Conservation (phyloP, 2,888 invertebrate genomes). For the Heterodera filipjevi region DNA sequence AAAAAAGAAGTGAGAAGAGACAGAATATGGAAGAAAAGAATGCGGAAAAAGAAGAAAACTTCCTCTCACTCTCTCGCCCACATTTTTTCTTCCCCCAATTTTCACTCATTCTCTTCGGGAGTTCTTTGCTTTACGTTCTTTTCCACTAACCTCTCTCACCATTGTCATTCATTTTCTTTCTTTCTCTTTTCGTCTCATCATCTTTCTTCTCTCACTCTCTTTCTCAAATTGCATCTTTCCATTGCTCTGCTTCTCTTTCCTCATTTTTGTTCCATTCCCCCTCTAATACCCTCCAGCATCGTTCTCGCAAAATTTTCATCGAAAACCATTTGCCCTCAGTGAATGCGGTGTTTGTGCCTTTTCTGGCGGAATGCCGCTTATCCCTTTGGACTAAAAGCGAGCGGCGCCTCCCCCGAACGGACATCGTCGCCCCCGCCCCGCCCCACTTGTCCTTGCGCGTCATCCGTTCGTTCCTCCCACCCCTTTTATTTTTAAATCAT, state of each 20-base stretch:
- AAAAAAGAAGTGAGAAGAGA: too few relatives aligned
- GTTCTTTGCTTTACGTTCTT: too few relatives aligned
- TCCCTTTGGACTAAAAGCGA: background rate
- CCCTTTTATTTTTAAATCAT: background rate
- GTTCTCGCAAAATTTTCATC: background rate
- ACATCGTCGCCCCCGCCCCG: background rate
- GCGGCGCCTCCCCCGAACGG: background rate
- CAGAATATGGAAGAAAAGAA: too few relatives aligned
- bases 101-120: background rate
- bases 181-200: background rate
- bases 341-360: background rate
- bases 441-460: background rate
- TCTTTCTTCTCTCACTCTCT: too few relatives aligned
- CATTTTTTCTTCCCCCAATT: background rate
- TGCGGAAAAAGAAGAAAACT: too few relatives aligned
- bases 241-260: background rate
- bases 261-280: background rate
- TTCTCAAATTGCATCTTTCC: too few relatives aligned
- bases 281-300: background rate
- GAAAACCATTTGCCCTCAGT: background rate
- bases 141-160: background rate
- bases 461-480: background rate
- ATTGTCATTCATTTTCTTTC: background rate
- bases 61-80: too few relatives aligned
- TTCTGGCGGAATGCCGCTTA: background rate